Evolutionary conservation across 1,140 invertebrate genomes (phyloP).

Genomic region (Drosophila mayri): DNA sequence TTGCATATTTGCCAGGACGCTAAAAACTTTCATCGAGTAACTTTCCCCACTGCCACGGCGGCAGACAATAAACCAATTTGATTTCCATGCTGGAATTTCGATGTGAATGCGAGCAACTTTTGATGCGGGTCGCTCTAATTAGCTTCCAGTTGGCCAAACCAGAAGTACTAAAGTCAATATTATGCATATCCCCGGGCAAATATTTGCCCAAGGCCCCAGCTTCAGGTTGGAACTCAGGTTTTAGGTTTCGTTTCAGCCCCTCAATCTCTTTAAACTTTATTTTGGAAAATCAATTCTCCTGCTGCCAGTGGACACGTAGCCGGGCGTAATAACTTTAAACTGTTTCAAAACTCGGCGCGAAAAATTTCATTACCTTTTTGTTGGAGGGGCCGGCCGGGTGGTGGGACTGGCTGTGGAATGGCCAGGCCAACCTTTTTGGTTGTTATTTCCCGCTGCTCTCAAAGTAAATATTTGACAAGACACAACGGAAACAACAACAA

Average conservation of each 20-base stretch:
- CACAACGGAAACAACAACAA: constrained; percentile 46
- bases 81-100: constrained; percentile 62
- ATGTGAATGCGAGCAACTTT: constrained; percentile 66
- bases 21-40: constrained; percentile 79
- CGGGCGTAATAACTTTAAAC: constrained; percentile 76
- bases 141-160: constrained; percentile 51
- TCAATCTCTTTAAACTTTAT: constrained; percentile 62
- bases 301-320: constrained; percentile 60
- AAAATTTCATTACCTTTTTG: constrained; percentile 78
- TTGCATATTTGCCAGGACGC: constrained; percentile 75
- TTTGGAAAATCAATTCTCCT: constrained; percentile 71
- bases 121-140: constrained; percentile 77
- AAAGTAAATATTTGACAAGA: constrained; percentile 81
- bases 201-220: constrained; percentile 42
- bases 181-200: constrained; percentile 61
- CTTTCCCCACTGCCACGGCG: constrained; percentile 38
- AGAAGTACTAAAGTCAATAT: constrained; percentile 68
- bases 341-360: constrained; percentile 77
- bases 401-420: constrained; percentile 14
- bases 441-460: constrained; percentile 73
- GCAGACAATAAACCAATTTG: constrained; percentile 75
- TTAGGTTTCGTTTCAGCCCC: not conserved
- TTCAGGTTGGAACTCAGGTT: constrained; percentile 1
- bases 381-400: constrained; percentile 3
- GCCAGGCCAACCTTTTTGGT: constrained; percentile 68